Evolutionary conservation across 2,113 vertebrate species (phyloP).

Genomic region (Protobothrops flavoviridis): DNA sequence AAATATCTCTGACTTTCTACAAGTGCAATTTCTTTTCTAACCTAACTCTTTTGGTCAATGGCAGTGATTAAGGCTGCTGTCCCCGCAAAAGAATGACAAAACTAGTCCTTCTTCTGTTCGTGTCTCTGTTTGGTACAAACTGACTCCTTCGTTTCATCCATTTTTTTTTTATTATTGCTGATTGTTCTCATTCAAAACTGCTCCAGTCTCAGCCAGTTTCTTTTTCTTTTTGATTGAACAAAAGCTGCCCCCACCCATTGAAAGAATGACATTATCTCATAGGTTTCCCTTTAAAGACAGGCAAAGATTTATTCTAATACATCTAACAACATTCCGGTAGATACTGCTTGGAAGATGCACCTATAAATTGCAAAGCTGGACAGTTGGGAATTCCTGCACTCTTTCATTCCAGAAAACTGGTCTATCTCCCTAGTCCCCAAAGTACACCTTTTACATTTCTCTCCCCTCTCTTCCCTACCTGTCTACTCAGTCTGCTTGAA

Average conservation of each 20-base stretch:
- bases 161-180: neutral
- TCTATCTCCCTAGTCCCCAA: neutral
- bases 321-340: constrained; percentile 4
- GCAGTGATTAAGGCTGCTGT: neutral
- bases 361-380: neutral
- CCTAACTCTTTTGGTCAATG: neutral
- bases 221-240: neutral
- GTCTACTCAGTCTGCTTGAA: constrained; percentile 58
- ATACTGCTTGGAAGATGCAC: neutral
- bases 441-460: constrained; percentile 22
- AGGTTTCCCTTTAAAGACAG: neutral
- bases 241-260: neutral
- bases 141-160: neutral
- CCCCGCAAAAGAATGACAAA: neutral
- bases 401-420: neutral
- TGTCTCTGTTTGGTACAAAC: neutral
- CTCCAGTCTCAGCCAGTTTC: neutral
- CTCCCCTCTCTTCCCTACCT: constrained; percentile 54
- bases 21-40: neutral
- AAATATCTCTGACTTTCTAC: neutral
- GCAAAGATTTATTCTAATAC: constrained; percentile 7
- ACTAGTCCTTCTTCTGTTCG: neutral
- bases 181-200: neutral
- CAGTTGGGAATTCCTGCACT: constrained; percentile 2
- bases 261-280: neutral